Evolutionary conservation across 2,113 vertebrate species (phyloP).

Genomic region (Lasiurus borealis): DNA sequence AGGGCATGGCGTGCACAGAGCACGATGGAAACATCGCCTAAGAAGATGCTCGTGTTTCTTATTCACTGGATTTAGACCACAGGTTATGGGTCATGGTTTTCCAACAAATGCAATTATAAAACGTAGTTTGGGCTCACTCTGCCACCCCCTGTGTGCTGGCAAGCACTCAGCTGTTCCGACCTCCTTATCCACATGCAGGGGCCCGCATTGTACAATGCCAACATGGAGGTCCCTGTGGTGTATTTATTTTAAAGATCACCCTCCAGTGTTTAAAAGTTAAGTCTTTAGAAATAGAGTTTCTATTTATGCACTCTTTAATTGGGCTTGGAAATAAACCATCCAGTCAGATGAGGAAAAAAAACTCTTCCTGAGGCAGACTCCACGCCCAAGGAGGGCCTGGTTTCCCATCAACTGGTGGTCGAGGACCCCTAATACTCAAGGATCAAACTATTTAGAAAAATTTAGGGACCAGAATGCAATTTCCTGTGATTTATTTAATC

Average conservation of each 20-base stretch:
- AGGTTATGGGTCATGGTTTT: neutral
- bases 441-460: constrained; percentile 2
- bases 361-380: constrained; percentile 12
- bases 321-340: constrained; percentile 24
- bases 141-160: neutral
- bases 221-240: neutral
- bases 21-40: neutral
- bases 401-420: neutral
- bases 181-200: neutral
- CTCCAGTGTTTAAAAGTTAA: neutral
- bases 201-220: neutral
- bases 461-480: neutral
- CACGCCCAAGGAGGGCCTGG: neutral
- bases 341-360: neutral
- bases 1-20: neutral
- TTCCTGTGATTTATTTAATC: neutral
- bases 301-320: constrained; percentile 49
- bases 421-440: neutral
- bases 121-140: neutral
- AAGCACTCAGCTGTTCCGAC: neutral
- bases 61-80: constrained; percentile 44
- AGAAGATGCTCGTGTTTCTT: neutral
- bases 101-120: neutral
- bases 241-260: constrained; percentile 51
- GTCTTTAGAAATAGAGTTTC: constrained; percentile 47